A percentile compares a stretch with the other conserved stretches of the same genome.
Conservation (phyloP, 1,140 invertebrate genomes). For the Caenorhabditis latens region DNA sequence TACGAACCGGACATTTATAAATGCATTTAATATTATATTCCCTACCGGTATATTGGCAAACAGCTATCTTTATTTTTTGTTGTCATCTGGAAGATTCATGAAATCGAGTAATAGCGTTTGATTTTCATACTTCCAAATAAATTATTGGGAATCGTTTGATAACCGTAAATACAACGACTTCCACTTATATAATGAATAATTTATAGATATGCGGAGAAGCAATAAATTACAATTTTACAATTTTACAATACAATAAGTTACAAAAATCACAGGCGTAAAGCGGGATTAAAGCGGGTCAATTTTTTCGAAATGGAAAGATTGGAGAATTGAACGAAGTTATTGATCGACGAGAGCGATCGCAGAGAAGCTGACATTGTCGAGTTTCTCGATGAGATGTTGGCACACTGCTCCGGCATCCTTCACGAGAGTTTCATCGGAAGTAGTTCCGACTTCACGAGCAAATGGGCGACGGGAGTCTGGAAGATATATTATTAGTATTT, state of each 20-base stretch:
- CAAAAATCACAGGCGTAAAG: conserved; percentile 50
- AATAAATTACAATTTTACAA: background rate
- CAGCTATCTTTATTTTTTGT: too few relatives aligned
- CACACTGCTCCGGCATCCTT: conserved; percentile 62
- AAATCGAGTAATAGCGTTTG: too few relatives aligned
- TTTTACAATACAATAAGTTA: background rate
- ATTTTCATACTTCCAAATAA: too few relatives aligned
- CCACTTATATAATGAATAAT: background rate
- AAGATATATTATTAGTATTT: background rate
- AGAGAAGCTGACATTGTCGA: conserved; percentile 64
- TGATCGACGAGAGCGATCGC: conserved; percentile 64
- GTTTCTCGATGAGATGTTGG: conserved; percentile 63
- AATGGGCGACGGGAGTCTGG: conserved; percentile 64
- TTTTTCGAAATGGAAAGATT: background rate
- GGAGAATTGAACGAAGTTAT: background rate
- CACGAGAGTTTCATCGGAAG: conserved; percentile 58
- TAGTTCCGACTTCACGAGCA: conserved; percentile 63
- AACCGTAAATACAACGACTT: too few relatives aligned
- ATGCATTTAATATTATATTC: too few relatives aligned
- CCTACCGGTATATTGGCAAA: too few relatives aligned
- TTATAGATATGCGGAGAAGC: conserved; percentile 31
- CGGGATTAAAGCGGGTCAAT: background rate
- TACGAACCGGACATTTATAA: too few relatives aligned
- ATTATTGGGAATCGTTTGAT: too few relatives aligned
- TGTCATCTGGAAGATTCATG: too few relatives aligned